A percentile compares a stretch with the other conserved stretches of the same genome.
phyloP scores from a whole-genome alignment of 37 sponge, comb jelly and placozoan species.

The Corticium candelabrum region DNA sequence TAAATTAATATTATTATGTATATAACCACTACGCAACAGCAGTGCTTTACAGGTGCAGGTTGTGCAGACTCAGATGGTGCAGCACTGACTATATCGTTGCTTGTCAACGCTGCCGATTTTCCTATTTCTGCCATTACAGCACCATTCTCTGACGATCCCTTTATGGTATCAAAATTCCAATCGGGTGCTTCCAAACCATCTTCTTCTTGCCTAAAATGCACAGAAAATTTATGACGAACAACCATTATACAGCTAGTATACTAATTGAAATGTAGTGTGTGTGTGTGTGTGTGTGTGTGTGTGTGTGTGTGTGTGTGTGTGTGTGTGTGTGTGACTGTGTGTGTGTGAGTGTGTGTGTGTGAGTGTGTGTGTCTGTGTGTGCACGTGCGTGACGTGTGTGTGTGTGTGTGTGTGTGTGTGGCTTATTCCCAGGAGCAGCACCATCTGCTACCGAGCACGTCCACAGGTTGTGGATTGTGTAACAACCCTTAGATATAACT shows the following conservation, averaged over 20 bases:
- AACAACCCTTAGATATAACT: too few relatives aligned
- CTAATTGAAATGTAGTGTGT: neutral
- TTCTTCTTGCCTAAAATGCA: neutral
- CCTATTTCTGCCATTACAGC: neutral
- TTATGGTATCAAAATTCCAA: conserved; percentile 29
- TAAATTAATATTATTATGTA: too few relatives aligned
- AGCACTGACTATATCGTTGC: neutral
- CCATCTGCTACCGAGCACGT: too few relatives aligned
- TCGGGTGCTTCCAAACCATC: conserved; percentile 12
- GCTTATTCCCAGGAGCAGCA: too few relatives aligned
- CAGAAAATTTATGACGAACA: neutral
- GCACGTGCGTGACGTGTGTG: too few relatives aligned
- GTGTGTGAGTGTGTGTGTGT: too few relatives aligned
- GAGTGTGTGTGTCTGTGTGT: too few relatives aligned
- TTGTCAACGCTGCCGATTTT: neutral
- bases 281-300: conserved; percentile 46
- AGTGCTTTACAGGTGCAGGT: too few relatives aligned
- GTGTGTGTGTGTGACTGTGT: conserved; percentile 47
- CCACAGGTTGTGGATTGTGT: too few relatives aligned
- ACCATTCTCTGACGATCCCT: neutral
- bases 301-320: conserved; percentile 51
- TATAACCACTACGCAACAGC: too few relatives aligned
- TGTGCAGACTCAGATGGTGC: neutral
- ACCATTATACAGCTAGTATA: conserved; percentile 9
- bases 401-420: too few relatives aligned